These are phyloP conservation scores for Nyctereutes procyonoides DNA, from an alignment of 2,113 vertebrate species.

Conservation along the genomic window DNA sequence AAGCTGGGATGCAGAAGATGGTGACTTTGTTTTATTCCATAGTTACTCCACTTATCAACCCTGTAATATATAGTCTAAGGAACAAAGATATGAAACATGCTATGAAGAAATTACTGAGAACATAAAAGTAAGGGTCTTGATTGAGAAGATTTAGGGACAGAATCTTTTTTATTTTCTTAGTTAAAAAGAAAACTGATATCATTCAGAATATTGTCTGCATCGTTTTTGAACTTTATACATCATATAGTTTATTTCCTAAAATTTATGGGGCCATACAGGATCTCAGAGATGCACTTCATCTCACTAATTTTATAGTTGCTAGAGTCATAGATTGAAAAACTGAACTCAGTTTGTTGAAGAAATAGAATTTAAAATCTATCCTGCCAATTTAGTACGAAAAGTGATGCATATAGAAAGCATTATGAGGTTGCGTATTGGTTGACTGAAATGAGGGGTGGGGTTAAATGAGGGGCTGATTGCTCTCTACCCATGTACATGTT, in stretches of 20 bases:
- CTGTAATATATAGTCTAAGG: constrained; percentile 78
- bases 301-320: background rate
- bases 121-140: background rate
- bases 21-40: constrained; percentile 78
- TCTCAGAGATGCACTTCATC: background rate
- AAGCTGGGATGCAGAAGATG: constrained; percentile 61
- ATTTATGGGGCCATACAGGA: background rate
- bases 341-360: background rate
- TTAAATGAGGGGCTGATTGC: constrained; percentile 78
- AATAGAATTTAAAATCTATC: background rate
- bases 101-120: constrained; percentile 65
- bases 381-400: constrained; percentile 33
- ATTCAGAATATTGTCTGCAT: background rate
- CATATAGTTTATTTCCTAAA: background rate
- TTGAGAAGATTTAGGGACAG: background rate
- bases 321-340: background rate
- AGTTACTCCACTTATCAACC: constrained; percentile 76
- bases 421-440: constrained; percentile 61
- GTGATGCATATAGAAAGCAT: constrained; percentile 59
- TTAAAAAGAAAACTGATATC: background rate
- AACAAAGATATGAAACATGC: constrained; percentile 78
- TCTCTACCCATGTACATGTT: constrained; percentile 85
- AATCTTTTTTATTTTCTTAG: background rate
- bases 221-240: background rate
- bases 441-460: constrained; percentile 68